Evolutionary conservation across 2,113 vertebrate genomes (phyloP).

Genomic region (Dasyprocta punctata): DNA sequence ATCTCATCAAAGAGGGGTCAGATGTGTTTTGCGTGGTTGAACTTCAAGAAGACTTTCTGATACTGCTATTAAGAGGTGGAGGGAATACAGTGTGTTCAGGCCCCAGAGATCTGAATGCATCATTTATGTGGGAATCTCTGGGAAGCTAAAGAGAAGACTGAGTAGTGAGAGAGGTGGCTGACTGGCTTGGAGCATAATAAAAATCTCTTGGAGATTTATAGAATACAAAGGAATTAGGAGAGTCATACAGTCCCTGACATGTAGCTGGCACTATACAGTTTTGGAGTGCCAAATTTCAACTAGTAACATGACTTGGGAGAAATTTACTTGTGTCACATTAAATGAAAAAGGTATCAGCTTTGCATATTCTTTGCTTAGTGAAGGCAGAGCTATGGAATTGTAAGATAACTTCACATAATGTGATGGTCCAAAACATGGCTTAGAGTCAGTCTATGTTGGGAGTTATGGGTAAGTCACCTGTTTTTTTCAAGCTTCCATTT

Average conservation of each 20-base stretch:
- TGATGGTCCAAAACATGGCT: not conserved
- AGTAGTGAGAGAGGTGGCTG: not conserved
- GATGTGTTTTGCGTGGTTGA: not conserved
- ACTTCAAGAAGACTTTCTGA: not conserved
- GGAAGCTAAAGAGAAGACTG: not conserved
- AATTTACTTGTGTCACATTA: not conserved
- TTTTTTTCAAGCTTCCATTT: not conserved
- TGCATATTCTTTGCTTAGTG: not conserved
- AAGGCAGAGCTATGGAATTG: not conserved
- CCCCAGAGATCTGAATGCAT: not conserved
- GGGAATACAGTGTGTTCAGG: not conserved
- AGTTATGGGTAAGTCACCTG: not conserved
- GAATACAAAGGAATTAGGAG: not conserved
- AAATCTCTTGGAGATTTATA: not conserved
- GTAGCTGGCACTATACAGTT: not conserved
- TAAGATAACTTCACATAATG: not conserved
- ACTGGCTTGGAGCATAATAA: not conserved
- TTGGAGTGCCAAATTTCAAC: not conserved
- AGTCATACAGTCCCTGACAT: not conserved
- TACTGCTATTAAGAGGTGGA: not conserved
- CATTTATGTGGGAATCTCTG: not conserved
- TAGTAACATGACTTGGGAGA: not conserved
- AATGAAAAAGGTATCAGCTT: not conserved
- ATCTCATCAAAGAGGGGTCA: not conserved
- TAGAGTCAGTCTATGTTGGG: not conserved